phyloP scores from a whole-genome alignment of 2,113 vertebrate genomes.

The Tachycineta bicolor region DNA sequence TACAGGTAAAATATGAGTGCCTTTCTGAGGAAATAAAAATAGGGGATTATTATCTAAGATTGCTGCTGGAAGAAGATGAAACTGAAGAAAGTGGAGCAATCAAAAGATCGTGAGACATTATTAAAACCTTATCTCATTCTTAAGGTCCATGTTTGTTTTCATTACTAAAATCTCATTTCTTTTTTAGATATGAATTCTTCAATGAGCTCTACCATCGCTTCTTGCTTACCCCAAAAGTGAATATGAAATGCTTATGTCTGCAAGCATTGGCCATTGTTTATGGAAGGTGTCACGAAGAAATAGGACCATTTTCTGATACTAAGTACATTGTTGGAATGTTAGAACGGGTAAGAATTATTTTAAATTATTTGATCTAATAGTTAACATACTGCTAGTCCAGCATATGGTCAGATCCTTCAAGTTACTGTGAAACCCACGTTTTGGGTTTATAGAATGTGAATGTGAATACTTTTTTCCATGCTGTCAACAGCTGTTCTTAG shows the following conservation, averaged over 20 bases:
- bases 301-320: conserved; percentile 94
- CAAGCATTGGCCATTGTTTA: conserved; percentile 98
- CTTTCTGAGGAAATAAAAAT: conserved; percentile 98
- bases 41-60: conserved; percentile 95
- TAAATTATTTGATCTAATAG: neutral
- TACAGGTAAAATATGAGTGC: conserved; percentile 96
- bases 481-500: neutral
- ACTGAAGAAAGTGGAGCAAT: conserved; percentile 92
- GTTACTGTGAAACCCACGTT: neutral
- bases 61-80: conserved; percentile 96
- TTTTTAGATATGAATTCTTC: conserved; percentile 94
- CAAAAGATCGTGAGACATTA: conserved; percentile 91
- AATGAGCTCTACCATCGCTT: conserved; percentile 99
- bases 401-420: neutral
- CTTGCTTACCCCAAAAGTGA: conserved; percentile 95
- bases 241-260: conserved; percentile 98
- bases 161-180: neutral
- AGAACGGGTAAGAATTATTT: conserved; percentile 85
- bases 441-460: neutral
- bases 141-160: neutral
- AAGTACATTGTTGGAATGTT: conserved; percentile 98
- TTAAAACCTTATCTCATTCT: neutral
- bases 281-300: conserved; percentile 94
- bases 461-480: neutral
- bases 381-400: neutral